Percentiles rank a stretch among this genome's conserved stretches.
Evolutionary conservation across 2,888 invertebrate species (phyloP).

Genomic region (Mamestra brassicae): DNA sequence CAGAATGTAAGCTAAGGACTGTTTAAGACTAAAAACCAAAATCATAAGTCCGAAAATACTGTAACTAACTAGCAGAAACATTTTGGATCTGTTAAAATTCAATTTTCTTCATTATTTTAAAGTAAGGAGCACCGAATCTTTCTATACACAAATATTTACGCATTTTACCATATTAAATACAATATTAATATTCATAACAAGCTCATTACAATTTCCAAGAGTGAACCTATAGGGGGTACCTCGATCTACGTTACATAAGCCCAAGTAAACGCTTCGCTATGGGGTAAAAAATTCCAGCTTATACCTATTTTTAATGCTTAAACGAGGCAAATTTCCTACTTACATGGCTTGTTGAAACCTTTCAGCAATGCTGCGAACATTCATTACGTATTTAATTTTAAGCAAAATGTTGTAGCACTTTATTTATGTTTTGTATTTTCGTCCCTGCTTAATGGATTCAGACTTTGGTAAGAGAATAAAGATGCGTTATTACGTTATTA

Average conservation of each 20-base stretch:
- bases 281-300: conserved; percentile 56
- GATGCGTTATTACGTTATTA: conserved; percentile 7
- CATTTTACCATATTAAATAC: no score
- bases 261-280: conserved; percentile 45
- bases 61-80: no score
- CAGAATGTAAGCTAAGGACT: no score
- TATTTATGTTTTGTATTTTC: conserved; percentile 31
- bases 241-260: conserved; percentile 23
- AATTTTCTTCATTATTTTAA: not conserved
- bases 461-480: conserved; percentile 3
- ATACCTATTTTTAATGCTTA: conserved; percentile 62
- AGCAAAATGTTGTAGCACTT: conserved; percentile 35
- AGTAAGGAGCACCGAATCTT: not conserved
- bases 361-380: conserved; percentile 47
- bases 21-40: no score
- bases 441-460: conserved; percentile 7
- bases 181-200: conserved; percentile 2
- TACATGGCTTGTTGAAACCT: conserved; percentile 52
- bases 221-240: not conserved
- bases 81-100: not conserved
- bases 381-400: conserved; percentile 39
- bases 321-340: conserved; percentile 62
- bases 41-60: no score
- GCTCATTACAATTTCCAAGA: conserved; percentile 5
- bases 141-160: not conserved